Percentiles rank a stretch among this genome's conserved stretches.
Evolutionary conservation across 2,797 vertebrate genomes (phyloP).

Genomic region (Lepidocolaptes lacrymiger): DNA sequence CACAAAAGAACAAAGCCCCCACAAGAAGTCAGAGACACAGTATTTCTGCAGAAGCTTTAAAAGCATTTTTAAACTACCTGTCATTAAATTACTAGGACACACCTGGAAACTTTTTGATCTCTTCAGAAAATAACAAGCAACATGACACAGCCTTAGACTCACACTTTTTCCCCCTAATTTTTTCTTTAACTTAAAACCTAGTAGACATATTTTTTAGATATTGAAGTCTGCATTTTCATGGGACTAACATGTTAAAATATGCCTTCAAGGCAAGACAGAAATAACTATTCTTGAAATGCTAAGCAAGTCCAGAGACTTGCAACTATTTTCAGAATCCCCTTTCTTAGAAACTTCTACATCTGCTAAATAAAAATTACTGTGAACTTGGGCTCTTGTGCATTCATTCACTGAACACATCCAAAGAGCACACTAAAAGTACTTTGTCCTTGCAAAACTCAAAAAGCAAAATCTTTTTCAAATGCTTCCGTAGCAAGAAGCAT

Average conservation of each 20-base stretch:
- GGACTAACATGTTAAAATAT: background rate
- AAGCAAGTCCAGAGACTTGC: background rate
- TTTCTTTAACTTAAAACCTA: background rate
- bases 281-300: background rate
- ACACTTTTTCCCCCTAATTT: background rate
- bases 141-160: background rate
- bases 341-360: background rate
- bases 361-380: slow-evolving; percentile 25
- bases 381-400: background rate
- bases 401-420: background rate
- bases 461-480: background rate
- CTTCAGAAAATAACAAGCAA: background rate
- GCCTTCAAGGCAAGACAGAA: background rate
- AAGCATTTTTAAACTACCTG: background rate
- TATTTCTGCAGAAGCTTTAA: background rate
- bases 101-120: background rate
- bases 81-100: background rate
- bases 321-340: slow-evolving; percentile 29
- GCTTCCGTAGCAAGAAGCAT: background rate
- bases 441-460: background rate
- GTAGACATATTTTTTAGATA: background rate
- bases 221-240: background rate
- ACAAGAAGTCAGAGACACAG: background rate
- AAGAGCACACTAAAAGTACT: background rate
- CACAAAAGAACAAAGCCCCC: background rate